These are phyloP conservation scores for Saccostrea echinata DNA, from an alignment of 1,140 invertebrate species.

Conservation along the genomic window DNA sequence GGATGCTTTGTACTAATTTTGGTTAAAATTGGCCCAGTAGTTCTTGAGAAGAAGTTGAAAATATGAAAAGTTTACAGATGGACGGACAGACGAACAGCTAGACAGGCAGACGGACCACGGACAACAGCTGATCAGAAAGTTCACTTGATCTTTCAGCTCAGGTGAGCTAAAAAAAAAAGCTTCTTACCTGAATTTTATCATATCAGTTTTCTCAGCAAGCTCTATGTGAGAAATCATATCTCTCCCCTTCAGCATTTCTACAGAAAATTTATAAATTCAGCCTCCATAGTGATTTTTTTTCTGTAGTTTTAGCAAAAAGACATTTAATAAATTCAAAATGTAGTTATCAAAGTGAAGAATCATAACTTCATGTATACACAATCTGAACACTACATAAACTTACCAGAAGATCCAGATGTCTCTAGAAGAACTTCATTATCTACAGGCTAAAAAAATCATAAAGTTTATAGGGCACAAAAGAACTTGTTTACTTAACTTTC, in stretches of 20 bases:
- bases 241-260: neutral
- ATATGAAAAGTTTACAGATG: no score
- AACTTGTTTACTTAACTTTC: neutral
- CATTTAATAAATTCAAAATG: no score
- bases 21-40: no score
- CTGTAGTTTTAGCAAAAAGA: no score
- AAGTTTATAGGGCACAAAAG: neutral
- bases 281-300: neutral
- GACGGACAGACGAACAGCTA: no score
- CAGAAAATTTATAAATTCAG: neutral
- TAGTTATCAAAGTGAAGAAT: no score
- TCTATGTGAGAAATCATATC: constrained; percentile 33
- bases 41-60: no score
- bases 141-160: no score
- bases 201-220: constrained; percentile 37
- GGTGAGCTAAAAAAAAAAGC: neutral
- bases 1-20: no score
- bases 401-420: constrained; percentile 7
- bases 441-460: neutral
- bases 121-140: no score
- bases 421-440: constrained; percentile 16
- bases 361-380: neutral
- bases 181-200: constrained; percentile 45
- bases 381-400: neutral
- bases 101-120: no score